A percentile compares a stretch with the other conserved stretches of the same genome.
phyloP scores from a whole-genome alignment of 2,888 invertebrate genomes.

The Alsophila aescularia region DNA sequence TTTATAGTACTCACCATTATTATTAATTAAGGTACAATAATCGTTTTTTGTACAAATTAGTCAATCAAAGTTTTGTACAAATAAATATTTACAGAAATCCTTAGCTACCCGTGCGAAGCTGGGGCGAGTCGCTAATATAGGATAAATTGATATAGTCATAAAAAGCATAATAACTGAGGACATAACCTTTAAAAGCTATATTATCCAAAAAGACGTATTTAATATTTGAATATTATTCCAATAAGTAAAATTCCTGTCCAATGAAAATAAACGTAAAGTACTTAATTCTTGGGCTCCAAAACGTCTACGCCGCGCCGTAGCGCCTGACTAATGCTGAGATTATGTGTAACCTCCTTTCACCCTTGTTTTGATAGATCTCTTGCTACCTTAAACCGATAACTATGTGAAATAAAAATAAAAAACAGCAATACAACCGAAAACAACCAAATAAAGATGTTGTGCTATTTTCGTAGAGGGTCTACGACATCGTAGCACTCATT shows the following conservation, averaged over 20 bases:
- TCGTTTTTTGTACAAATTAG: too few relatives aligned
- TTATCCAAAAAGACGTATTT: neutral
- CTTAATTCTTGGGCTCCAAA: neutral
- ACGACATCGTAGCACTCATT: slow-evolving; percentile 9
- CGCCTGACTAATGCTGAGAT: neutral
- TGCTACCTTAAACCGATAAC: neutral
- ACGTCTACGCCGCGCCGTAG: neutral
- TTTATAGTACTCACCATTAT: too few relatives aligned
- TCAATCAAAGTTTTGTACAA: too few relatives aligned
- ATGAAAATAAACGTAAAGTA: neutral
- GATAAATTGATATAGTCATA: too few relatives aligned
- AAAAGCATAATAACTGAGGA: too few relatives aligned
- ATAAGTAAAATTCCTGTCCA: neutral
- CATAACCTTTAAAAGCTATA: too few relatives aligned
- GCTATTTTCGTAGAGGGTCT: slow-evolving; percentile 14
- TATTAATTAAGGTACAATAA: too few relatives aligned
- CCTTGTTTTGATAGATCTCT: neutral
- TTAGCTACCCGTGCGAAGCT: too few relatives aligned
- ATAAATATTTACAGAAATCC: too few relatives aligned
- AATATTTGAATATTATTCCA: neutral
- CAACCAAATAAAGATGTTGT: neutral
- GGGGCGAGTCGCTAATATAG: too few relatives aligned
- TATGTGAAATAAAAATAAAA: slow-evolving; percentile 3
- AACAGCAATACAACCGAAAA: neutral
- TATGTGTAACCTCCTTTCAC: slow-evolving; percentile 1